Conservation (phyloP, 1,140 invertebrate species). For the Cylas formicarius region DNA sequence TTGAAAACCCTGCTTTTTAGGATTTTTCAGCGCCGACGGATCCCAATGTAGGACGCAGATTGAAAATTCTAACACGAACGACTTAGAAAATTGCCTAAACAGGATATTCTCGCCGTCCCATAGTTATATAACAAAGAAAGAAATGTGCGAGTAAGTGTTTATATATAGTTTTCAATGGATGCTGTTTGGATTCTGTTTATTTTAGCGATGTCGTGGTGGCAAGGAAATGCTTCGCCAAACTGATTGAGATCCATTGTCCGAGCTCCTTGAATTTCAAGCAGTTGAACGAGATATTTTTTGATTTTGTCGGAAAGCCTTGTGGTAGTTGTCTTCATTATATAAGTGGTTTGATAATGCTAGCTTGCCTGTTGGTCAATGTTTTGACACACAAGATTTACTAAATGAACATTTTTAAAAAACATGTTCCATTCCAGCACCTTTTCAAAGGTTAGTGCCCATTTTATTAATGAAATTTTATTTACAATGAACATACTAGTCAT, state of each 20-base stretch:
- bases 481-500: too few relatives aligned
- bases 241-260: background rate
- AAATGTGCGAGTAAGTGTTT: constrained; percentile 14
- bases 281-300: constrained; percentile 3
- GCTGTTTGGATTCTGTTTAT: too few relatives aligned
- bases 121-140: constrained; percentile 1
- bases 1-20: constrained; percentile 1
- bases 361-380: too few relatives aligned
- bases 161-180: background rate
- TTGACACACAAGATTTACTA: too few relatives aligned
- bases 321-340: too few relatives aligned
- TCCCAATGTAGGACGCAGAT: constrained; percentile 3
- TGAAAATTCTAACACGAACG: background rate
- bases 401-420: too few relatives aligned
- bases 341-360: too few relatives aligned
- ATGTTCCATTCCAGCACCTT: too few relatives aligned
- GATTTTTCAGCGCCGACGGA: constrained; percentile 5
- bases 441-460: too few relatives aligned
- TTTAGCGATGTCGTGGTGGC: constrained; percentile 6
- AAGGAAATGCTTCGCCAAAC: constrained; percentile 4
- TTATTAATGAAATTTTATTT: too few relatives aligned
- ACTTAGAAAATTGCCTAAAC: constrained; percentile 10
- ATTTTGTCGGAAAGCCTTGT: constrained; percentile 4
- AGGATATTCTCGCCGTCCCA: constrained; percentile 10
- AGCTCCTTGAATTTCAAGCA: background rate